A percentile compares a stretch with the other conserved stretches of the same genome.
Evolutionary conservation across 2,888 invertebrate genomes (phyloP).

Genomic region (Eupithecia tripunctaria): DNA sequence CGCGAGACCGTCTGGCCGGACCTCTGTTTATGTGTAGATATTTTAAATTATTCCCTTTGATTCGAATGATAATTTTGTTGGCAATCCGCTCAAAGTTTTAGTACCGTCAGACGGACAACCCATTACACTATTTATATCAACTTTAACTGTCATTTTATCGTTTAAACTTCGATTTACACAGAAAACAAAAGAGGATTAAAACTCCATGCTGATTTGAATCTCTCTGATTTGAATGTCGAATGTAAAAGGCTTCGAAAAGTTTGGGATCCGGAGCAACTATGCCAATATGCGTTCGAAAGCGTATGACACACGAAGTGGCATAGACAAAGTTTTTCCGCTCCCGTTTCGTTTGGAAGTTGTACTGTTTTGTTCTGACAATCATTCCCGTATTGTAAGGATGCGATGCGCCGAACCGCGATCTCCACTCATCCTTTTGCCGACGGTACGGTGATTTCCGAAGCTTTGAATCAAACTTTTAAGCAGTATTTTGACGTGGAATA

Average conservation of each 20-base stretch:
- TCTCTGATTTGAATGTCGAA: constrained; percentile 21
- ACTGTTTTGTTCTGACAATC: constrained; percentile 77
- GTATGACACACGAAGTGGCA: constrained; percentile 58
- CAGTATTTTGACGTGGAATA: constrained; percentile 78
- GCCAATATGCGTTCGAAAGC: constrained; percentile 49
- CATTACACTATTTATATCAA: constrained; percentile 6
- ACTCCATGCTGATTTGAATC: constrained; percentile 9
- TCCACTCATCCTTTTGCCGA: constrained; percentile 73
- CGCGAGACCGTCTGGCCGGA: constrained; percentile 77
- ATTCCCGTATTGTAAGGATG: constrained; percentile 81
- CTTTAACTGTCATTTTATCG: constrained; percentile 12
- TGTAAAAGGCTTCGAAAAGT: constrained; percentile 29
- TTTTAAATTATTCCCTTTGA: constrained; percentile 85
- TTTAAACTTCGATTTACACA: constrained; percentile 17
- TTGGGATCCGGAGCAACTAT: constrained; percentile 37
- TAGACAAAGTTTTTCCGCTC: constrained; percentile 74
- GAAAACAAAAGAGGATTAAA: constrained; percentile 7
- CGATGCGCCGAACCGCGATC: constrained; percentile 62
- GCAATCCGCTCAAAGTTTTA: constrained; percentile 55
- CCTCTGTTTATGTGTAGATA: constrained; percentile 76
- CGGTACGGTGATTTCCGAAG: constrained; percentile 79
- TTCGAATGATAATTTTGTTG: constrained; percentile 82
- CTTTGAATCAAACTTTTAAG: constrained; percentile 82
- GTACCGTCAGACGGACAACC: constrained; percentile 60
- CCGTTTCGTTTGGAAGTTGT: constrained; percentile 66